Conservation (phyloP, 2,888 invertebrate genomes). For the Agriotes lineatus region DNA sequence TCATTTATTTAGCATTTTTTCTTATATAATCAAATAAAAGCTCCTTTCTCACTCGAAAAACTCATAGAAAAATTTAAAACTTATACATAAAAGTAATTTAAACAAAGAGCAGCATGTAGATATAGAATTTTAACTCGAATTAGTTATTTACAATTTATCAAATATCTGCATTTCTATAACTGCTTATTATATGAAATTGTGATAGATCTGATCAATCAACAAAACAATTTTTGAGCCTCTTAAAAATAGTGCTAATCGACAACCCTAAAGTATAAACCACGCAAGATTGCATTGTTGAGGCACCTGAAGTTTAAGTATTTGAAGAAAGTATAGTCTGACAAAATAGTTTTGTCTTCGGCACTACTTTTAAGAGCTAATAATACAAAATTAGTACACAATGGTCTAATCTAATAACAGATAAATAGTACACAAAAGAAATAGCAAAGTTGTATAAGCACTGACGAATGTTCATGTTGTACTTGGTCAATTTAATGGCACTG, state of each 20-base stretch:
- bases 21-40: slow-evolving; percentile 31
- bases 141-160: slow-evolving; percentile 64
- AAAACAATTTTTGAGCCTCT: neutral
- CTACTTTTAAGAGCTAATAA: slow-evolving; percentile 21
- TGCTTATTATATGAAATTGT: slow-evolving; percentile 17
- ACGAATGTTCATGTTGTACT: slow-evolving; percentile 34
- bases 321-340: slow-evolving; percentile 12
- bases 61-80: slow-evolving; percentile 14
- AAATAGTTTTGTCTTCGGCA: slow-evolving; percentile 12
- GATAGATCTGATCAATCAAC: neutral
- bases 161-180: slow-evolving; percentile 48
- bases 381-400: slow-evolving; percentile 19
- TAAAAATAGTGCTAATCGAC: slow-evolving; percentile 3
- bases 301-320: slow-evolving; percentile 17
- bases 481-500: slow-evolving; percentile 45
- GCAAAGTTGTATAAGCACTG: slow-evolving; percentile 37
- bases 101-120: slow-evolving; percentile 37
- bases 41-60: slow-evolving; percentile 23
- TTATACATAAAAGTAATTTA: slow-evolving; percentile 11
- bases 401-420: slow-evolving; percentile 24
- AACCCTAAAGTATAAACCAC: neutral
- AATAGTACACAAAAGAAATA: slow-evolving; percentile 30
- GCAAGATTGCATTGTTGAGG: slow-evolving; percentile 6
- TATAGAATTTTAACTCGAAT: slow-evolving; percentile 53
- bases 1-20: slow-evolving; percentile 38